Evolutionary conservation across 2,888 invertebrate species (phyloP).

Genomic region (Pyrochroa serraticornis): DNA sequence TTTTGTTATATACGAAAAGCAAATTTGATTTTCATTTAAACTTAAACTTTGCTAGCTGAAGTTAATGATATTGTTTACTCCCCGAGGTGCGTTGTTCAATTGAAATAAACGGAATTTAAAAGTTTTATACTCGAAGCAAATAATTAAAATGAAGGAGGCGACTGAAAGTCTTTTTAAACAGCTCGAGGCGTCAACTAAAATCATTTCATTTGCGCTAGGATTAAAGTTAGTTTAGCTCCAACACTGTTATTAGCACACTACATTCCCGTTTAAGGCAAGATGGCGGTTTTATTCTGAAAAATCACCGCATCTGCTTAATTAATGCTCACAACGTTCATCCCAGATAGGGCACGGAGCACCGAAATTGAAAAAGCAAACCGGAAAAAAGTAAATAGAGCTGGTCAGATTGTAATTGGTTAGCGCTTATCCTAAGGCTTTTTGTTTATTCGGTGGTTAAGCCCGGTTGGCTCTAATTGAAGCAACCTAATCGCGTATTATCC

Average conservation of each 20-base stretch:
- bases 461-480: slow-evolving; percentile 12
- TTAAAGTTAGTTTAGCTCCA: neutral
- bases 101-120: too few relatives aligned
- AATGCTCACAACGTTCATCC: slow-evolving; percentile 7
- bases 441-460: slow-evolving; percentile 17
- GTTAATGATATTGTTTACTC: too few relatives aligned
- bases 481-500: slow-evolving; percentile 6
- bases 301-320: slow-evolving; percentile 18
- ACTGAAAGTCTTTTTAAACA: neutral
- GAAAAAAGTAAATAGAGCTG: slow-evolving; percentile 25
- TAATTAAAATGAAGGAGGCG: neutral
- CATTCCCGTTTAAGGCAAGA: neutral
- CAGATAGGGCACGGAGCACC: slow-evolving; percentile 24
- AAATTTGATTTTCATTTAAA: too few relatives aligned
- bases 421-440: slow-evolving; percentile 24
- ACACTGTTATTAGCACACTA: neutral
- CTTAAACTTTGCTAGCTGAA: too few relatives aligned
- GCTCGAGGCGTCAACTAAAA: neutral
- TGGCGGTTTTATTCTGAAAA: neutral
- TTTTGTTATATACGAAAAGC: too few relatives aligned
- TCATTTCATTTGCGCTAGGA: neutral
- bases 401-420: slow-evolving; percentile 25
- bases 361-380: slow-evolving; percentile 22
- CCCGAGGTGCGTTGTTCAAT: too few relatives aligned
- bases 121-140: too few relatives aligned